Evolutionary conservation across 2,113 vertebrate species (phyloP), one percentile per base, ranked within the genome.

Genomic region (Numenius arquata): DNA sequence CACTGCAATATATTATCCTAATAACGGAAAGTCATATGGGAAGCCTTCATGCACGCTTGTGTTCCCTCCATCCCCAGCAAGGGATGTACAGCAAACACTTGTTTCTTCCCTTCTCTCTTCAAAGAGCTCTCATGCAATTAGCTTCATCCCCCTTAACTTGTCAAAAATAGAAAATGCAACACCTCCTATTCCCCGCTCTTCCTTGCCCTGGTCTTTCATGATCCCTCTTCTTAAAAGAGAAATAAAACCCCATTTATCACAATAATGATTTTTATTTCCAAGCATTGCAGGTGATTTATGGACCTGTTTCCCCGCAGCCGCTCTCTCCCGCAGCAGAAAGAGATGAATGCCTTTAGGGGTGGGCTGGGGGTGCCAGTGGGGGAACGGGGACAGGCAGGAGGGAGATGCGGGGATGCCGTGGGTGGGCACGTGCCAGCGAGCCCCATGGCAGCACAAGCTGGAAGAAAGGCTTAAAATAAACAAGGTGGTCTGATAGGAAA

Each of bases 191-290:
- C 81, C 59, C 55, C 0, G 1, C 63, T 92, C 55, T 40, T 67
- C 66, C 30, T 59, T 30, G 23, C 56, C 52, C 70, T 23, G 26
- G 20, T 38, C 88, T 52, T 81, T 50, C 73, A 8, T 0, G 4
- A 83, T 93, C 70, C 43, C 12, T 30, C 75, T 68, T 68, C 47
- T 91, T 63, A 36, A 79, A 77, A 94, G 77, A n/a, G 74, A 80
- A 91, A 94, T 29, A 65, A 97, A 92, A 36, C 67, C 61, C 52
- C 82, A 94, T 97, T 85, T 76, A 95, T 97, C 97, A 97, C 94
- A 62, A 15, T 5, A 88, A 96, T 70, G 85, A 73, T 48, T 95
- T 97, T 76, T 43, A 95, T 96, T 96, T 97, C 97, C 90, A 73
- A 16, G 71, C 40, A 23, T 58, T 21, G 6, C 43, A 0, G 2